phyloP scores from a whole-genome alignment of 2,888 invertebrate genomes.

The Spodoptera picta region DNA sequence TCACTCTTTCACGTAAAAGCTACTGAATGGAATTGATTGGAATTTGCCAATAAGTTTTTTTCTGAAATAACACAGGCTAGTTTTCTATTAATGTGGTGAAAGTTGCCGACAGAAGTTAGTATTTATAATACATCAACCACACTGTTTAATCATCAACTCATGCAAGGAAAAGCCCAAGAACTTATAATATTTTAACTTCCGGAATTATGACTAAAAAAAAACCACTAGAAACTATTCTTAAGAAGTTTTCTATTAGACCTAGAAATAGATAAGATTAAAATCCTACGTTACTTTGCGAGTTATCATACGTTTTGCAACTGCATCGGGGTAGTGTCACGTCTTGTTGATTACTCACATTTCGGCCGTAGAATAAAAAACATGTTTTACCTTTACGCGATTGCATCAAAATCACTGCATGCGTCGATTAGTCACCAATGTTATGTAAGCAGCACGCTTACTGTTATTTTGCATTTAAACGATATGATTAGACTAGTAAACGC shows the following conservation, averaged over 20 bases:
- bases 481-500: slow-evolving; percentile 28
- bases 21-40: too few species aligned
- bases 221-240: not conserved
- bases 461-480: slow-evolving; percentile 45
- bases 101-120: too few species aligned
- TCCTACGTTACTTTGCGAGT: slow-evolving; percentile 15
- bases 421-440: slow-evolving; percentile 45
- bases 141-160: too few species aligned
- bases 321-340: slow-evolving; percentile 36
- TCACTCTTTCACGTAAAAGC: too few species aligned
- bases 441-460: slow-evolving; percentile 32
- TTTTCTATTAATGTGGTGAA: too few species aligned
- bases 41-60: too few species aligned
- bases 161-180: too few species aligned
- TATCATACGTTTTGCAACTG: slow-evolving; percentile 31
- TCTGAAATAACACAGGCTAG: too few species aligned
- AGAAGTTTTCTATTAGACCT: slow-evolving; percentile 4
- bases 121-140: too few species aligned
- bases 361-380: slow-evolving; percentile 42
- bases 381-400: slow-evolving; percentile 44
- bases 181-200: too few species aligned
- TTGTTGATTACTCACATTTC: slow-evolving; percentile 38
- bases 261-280: slow-evolving; percentile 40
- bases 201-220: not conserved
- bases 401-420: slow-evolving; percentile 38